These are phyloP conservation scores for Phytoseiulus persimilis DNA, from an alignment of 2,888 invertebrate species.

Conservation along the genomic window DNA sequence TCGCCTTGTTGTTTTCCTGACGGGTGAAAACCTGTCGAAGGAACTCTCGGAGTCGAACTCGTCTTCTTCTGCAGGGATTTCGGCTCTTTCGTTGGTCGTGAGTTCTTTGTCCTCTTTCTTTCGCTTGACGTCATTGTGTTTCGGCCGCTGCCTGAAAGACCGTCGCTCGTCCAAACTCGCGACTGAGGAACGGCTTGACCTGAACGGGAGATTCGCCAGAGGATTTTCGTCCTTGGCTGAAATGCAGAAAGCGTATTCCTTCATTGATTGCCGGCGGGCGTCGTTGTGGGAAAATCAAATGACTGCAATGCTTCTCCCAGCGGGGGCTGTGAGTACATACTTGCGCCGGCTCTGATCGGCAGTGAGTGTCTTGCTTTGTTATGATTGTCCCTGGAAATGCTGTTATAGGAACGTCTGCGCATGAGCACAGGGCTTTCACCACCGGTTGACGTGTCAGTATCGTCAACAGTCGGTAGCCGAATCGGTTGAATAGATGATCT, in stretches of 20 bases:
- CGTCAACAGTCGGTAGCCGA: not conserved
- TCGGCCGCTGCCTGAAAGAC: constrained; percentile 15
- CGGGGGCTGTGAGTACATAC: too few relatives aligned
- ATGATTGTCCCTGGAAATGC: too few relatives aligned
- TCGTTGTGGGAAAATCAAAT: too few relatives aligned
- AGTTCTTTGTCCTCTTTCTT: not conserved
- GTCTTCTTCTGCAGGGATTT: constrained; percentile 8
- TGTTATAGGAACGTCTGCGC: constrained; percentile 11
- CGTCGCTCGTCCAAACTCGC: not conserved
- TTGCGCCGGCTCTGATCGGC: constrained; percentile 18
- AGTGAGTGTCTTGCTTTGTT: constrained; percentile 25
- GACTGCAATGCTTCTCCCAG: too few relatives aligned
- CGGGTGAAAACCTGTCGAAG: constrained; percentile 36
- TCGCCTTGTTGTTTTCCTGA: constrained; percentile 13
- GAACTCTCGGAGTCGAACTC: constrained; percentile 35
- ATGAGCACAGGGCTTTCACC: constrained; percentile 29
- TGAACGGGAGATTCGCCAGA: not conserved
- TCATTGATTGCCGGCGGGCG: too few relatives aligned
- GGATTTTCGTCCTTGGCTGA: not conserved
- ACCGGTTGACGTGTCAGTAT: constrained; percentile 33
- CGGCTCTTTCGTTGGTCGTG: not conserved
- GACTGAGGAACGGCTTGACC: not conserved
- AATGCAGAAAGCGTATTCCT: not conserved
- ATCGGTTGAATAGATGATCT: constrained; percentile 7
- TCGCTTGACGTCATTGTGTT: not conserved